Evolutionary conservation across 2,888 invertebrate genomes (phyloP), one percentile per base, ranked within the genome.

Genomic region (Lobophora halterata): DNA sequence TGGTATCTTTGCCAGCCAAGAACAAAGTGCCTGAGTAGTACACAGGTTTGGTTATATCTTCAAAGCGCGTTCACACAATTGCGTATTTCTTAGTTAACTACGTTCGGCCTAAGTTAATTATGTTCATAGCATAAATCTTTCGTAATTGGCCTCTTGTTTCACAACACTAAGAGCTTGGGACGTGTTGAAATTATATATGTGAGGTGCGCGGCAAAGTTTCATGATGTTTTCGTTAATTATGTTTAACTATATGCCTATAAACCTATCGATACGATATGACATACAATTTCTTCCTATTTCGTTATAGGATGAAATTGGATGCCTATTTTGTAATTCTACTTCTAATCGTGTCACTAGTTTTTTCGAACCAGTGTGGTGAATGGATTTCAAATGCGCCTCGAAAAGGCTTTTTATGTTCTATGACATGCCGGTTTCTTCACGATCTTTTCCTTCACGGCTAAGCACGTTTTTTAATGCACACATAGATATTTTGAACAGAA

Each of bases 61-160:
- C 50, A 56, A 52, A 49, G 49, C 50, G 48, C 48, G 62, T 62
- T 62, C 65, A 70, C 61, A 65, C 67, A 70, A 73, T 79, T 81
- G 73, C 70, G 78, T 78, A 71, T 76, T 79, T 79, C 82, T 79
- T 72, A 78, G 78, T 79, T 81, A 85, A 77, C 78, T 77, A 77
- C 71, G 79, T 80, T 81, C 77, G 74, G 83, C 79, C 86, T 83
- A 86, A 88, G 83, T 88, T 88, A 88, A 88, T 88, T 88, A 88
- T 85, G 82, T 82, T 83, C 78, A 70, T 70, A 72, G 77, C 79
- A 88, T 88, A 88, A 88, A 88, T 88, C 88, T 87, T 82, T 79
- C 71, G 85, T 88, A 88, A 88, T 88, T 88, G 88, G 88, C 79
- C 80, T 87, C 87, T 71, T 72, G 83, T 87, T 87, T 72, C 87